Evolutionary conservation across 2,888 invertebrate genomes (phyloP), one percentile per base, ranked within the genome.

Genomic region (Mythimna pallens): DNA sequence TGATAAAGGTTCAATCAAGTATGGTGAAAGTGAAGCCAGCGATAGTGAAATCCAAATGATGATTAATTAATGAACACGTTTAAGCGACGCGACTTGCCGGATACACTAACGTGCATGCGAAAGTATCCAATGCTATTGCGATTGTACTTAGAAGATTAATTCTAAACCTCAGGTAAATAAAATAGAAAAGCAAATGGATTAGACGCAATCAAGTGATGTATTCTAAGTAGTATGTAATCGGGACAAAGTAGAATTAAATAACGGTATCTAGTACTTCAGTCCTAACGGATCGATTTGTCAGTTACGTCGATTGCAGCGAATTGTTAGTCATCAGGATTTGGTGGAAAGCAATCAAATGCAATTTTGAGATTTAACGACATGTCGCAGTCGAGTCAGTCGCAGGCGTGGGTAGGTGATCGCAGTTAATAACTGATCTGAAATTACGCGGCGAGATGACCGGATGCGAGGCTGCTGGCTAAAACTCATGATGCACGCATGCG

Each of bases 51-150:
- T 75, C 73, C 50, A 74, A 72, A 62, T 63, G 64, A 80, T 86
- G 82, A 84, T 86, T 83, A 77, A 83, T 83, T 84, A 81, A 86
- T 84, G 80, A 81, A 80, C 81, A 76, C 73, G 80, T 80, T 79
- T 80, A 70, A 81, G 78, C 75, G 52, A 57, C 76, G 76, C 80
- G 77, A 75, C 61, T 78, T 78, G 72, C 59, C 69, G 63, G 59
- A 78, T 78, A 77, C 73, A 70, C 73, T 71, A 70, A 77, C 75
- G 72, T 67, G 69, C 76, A 50, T 58, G 85, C 85, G 87, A 86
- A 87, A 83, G 85, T 83, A 57, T 72, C 66, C 73, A 58, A 68
- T 74, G 64, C 65, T 61, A 59, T n/a, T 54, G 67, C 62, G 73
- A 59, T 30, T 63, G 70, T 59, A 70, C 57, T 63, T 58, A 59